A percentile compares a stretch with the other conserved stretches of the same genome.
These are phyloP conservation scores for Triops cancriformis DNA, from an alignment of 1,140 invertebrate genomes.

Conservation along the genomic window DNA sequence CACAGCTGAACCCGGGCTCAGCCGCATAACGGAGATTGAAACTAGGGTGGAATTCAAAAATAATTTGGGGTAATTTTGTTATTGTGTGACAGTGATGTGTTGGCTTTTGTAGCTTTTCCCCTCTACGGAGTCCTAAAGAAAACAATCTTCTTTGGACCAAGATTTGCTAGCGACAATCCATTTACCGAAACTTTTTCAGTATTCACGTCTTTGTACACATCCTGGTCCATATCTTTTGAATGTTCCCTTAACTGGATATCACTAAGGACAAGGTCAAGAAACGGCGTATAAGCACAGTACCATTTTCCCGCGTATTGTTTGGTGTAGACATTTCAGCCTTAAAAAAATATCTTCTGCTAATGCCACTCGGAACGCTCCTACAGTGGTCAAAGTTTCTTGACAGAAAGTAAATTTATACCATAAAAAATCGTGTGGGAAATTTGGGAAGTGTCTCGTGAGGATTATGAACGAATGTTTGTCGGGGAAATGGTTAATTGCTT, in stretches of 20 bases:
- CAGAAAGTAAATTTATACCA: neutral
- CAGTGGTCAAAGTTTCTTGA: neutral
- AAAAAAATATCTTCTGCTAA: neutral
- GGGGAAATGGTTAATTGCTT: too few relatives aligned
- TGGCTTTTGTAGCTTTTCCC: neutral
- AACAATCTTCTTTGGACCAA: neutral
- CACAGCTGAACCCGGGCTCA: neutral
- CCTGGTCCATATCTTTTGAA: neutral
- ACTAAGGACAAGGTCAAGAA: neutral
- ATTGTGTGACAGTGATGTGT: neutral
- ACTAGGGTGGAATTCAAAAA: neutral
- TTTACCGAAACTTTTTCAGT: neutral
- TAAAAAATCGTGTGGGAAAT: too few relatives aligned
- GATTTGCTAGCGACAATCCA: conserved; percentile 7
- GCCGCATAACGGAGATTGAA: neutral
- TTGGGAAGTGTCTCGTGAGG: too few relatives aligned
- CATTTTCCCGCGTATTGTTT: neutral
- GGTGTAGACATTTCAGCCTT: neutral
- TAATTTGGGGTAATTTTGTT: neutral
- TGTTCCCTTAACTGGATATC: neutral
- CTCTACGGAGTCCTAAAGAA: neutral
- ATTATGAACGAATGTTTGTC: too few relatives aligned
- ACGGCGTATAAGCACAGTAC: neutral
- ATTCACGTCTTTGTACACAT: neutral
- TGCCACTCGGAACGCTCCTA: neutral